phyloP scores from a whole-genome alignment of 2,797 vertebrate genomes.

The Discoglossus pictus region DNA sequence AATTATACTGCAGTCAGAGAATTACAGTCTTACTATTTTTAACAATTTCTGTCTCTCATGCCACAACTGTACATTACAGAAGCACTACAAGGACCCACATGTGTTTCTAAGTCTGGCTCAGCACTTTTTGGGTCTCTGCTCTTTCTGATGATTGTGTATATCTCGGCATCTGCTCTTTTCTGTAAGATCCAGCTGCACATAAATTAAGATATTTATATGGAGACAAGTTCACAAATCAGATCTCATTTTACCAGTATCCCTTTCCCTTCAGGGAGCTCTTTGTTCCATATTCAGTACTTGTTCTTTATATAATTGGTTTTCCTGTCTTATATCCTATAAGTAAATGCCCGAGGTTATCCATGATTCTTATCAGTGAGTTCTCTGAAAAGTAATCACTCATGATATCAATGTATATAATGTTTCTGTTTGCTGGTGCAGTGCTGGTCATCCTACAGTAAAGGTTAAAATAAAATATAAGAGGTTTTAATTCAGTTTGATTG shows the following conservation, averaged over 20 bases:
- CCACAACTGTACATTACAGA: too few relatives aligned
- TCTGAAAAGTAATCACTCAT: constrained; percentile 15
- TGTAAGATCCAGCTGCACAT: too few relatives aligned
- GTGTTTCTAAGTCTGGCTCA: too few relatives aligned
- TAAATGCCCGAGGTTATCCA: constrained; percentile 15
- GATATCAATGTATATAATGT: constrained; percentile 5
- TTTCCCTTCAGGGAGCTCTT: background rate
- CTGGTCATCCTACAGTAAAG: too few relatives aligned
- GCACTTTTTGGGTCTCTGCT: too few relatives aligned
- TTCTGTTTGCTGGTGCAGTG: too few relatives aligned
- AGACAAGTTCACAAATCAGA: background rate
- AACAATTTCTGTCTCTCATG: too few relatives aligned
- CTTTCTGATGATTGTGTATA: too few relatives aligned
- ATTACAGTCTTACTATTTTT: too few relatives aligned
- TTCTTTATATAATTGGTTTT: background rate
- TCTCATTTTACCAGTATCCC: background rate
- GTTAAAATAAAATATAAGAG: constrained; percentile 2
- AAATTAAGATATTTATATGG: background rate
- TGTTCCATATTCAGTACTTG: constrained; percentile 6
- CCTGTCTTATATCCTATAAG: background rate
- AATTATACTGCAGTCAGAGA: too few relatives aligned
- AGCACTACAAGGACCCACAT: too few relatives aligned
- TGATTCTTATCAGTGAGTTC: constrained; percentile 1
- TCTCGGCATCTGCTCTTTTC: too few relatives aligned
- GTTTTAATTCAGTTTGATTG: constrained; percentile 13